Conservation (phyloP, 2,797 vertebrate genomes). For the Hydrolagus colliei region DNA sequence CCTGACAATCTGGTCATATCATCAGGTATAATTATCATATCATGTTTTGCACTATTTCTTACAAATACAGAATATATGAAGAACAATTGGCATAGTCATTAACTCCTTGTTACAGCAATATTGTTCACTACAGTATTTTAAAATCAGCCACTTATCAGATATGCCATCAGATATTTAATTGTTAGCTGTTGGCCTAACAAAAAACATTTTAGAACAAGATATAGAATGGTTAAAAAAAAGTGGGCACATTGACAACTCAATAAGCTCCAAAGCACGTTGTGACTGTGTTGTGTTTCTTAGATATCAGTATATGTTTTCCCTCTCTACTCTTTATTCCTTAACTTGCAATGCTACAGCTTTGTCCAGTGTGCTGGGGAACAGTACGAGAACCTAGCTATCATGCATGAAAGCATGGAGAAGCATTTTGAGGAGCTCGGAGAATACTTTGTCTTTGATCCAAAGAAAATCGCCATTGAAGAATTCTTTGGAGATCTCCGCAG, state of each 20-base stretch:
- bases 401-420: constrained; percentile 93
- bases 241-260: neutral
- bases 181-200: neutral
- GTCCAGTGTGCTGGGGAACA: constrained; percentile 77
- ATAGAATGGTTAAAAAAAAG: neutral
- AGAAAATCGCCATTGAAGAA: constrained; percentile 75
- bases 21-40: too few species aligned
- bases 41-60: too few species aligned
- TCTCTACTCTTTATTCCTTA: neutral
- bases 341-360: constrained; percentile 65
- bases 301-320: neutral
- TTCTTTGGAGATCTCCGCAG: constrained; percentile 85
- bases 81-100: too few species aligned
- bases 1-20: too few species aligned
- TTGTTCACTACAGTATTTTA: neutral
- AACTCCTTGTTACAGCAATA: neutral
- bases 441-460: constrained; percentile 82
- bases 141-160: neutral
- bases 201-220: neutral
- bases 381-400: constrained; percentile 81
- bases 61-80: too few species aligned
- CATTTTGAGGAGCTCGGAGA: constrained; percentile 81
- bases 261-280: neutral
- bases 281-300: neutral
- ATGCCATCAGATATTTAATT: neutral